Evolutionary conservation across 2,797 vertebrate genomes (phyloP).

Genomic region (Lemur catta): DNA sequence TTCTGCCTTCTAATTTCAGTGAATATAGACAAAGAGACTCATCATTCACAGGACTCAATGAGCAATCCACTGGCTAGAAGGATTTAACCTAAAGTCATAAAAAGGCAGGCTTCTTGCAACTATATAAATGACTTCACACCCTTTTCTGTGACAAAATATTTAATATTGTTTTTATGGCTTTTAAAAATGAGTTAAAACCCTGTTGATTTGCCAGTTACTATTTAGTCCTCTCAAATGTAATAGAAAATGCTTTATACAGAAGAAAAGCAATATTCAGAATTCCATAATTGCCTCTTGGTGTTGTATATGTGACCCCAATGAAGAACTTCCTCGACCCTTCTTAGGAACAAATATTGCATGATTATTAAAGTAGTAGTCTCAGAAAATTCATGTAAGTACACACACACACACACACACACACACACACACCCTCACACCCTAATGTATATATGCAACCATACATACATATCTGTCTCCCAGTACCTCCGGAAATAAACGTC

Average conservation of each 20-base stretch:
- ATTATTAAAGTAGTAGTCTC: not conserved
- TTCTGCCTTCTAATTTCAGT: not conserved
- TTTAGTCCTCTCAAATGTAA: not conserved
- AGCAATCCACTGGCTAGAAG: not conserved
- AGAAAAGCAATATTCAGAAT: constrained; percentile 13
- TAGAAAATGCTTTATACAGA: not conserved
- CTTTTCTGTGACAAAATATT: not conserved
- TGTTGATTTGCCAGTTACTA: not conserved
- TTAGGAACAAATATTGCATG: not conserved
- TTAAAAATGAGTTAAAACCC: not conserved
- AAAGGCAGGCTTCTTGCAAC: not conserved
- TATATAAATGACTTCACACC: not conserved
- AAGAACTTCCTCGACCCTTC: not conserved
- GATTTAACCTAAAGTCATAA: not conserved
- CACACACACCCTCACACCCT: not conserved
- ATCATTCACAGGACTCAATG: not conserved
- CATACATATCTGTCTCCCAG: not conserved
- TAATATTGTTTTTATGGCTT: not conserved
- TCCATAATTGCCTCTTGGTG: not conserved
- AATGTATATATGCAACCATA: not conserved
- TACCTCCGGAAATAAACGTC: not conserved
- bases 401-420: not conserved
- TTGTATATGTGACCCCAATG: not conserved
- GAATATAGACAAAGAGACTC: not conserved
- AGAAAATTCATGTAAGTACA: not conserved